These are phyloP conservation scores for Cyphomyrus plagiostoma DNA, from an alignment of 2,113 vertebrate genomes.

Conservation along the genomic window DNA sequence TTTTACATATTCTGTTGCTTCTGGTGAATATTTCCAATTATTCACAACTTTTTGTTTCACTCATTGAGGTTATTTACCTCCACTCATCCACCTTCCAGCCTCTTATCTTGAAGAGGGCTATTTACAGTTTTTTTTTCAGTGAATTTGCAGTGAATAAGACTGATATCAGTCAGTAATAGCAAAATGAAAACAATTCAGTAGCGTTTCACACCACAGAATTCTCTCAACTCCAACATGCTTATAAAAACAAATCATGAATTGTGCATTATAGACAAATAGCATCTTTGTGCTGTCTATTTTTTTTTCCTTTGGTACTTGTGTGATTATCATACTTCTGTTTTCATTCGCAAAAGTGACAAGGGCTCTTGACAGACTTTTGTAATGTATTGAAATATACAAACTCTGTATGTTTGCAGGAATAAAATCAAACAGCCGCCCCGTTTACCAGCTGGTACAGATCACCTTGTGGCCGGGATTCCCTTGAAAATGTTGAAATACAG, in stretches of 20 bases:
- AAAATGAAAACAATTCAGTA: not conserved
- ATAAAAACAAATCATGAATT: not conserved
- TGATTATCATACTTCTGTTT: slow-evolving; percentile 13
- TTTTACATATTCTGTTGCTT: not conserved
- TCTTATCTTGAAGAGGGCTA: not conserved
- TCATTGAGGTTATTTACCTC: not conserved
- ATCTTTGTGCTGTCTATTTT: not conserved
- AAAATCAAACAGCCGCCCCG: slow-evolving; percentile 6
- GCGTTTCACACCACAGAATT: not conserved
- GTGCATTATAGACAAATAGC: slow-evolving; percentile 1
- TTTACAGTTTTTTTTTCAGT: not conserved
- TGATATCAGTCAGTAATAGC: not conserved
- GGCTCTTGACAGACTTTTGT: slow-evolving; percentile 13
- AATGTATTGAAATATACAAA: not conserved
- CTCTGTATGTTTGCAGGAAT: not conserved
- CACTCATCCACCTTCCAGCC: not conserved
- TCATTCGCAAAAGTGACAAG: slow-evolving; percentile 5
- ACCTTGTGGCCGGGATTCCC: slow-evolving; percentile 2
- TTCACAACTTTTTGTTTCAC: not conserved
- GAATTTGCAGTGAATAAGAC: not conserved
- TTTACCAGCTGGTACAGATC: slow-evolving; percentile 11
- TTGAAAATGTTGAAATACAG: slow-evolving; percentile 19
- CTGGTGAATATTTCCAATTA: not conserved
- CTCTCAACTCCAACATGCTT: not conserved
- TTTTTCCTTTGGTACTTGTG: not conserved